Evolutionary conservation across 2,797 vertebrate species (phyloP), one percentile per base, ranked within the genome.

Genomic region (Chaenodraco wilsoni): DNA sequence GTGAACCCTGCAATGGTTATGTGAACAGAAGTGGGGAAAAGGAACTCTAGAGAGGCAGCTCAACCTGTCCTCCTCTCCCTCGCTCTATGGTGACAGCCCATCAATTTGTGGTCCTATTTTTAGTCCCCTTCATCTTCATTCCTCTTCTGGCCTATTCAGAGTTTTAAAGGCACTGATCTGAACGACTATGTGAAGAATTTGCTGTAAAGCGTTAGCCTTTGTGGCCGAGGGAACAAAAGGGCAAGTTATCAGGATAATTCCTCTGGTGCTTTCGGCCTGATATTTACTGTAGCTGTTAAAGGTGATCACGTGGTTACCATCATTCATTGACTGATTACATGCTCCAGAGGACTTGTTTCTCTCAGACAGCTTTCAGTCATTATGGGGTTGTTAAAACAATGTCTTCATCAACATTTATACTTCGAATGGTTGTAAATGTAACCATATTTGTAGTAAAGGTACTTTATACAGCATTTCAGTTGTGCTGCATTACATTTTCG

Each of bases 61-160:
- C 52, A 58, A 50, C 45, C n/a, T 76, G 23, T 40, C 5, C 31
- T 67, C 62, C 40, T 67, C 61, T 51, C 60, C 19, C 54, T 49
- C 7, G 2, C 55, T 72, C 52, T 73, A 59, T 10, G 61, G 31
- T 37, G 64, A 73, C 56, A 71, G 62, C 54, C 66, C 72, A 65
- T 72, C 58, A 73, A 13, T 74, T 77, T 65, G 62, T 15, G 17
- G 27, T 19, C 70, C 80, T 81, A 66, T 84, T 80, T 79, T 64
- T 62, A 68, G 33, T 21, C 16, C 6, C 16, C 16, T 9, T 64
- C 68, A 21, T 78, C 63, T 66, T 44, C 59, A 49, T 52, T 65
- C 55, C 54, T 67, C 40, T 9, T 64, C 27, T 3, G 57, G 64
- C 27, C 59, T 57, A 3, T 56, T 80, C 31, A 27, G 23, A 27